Evolutionary conservation across 2,797 vertebrate genomes (phyloP), one percentile per base, ranked within the genome.

Genomic region (Eulemur rubriventer): DNA sequence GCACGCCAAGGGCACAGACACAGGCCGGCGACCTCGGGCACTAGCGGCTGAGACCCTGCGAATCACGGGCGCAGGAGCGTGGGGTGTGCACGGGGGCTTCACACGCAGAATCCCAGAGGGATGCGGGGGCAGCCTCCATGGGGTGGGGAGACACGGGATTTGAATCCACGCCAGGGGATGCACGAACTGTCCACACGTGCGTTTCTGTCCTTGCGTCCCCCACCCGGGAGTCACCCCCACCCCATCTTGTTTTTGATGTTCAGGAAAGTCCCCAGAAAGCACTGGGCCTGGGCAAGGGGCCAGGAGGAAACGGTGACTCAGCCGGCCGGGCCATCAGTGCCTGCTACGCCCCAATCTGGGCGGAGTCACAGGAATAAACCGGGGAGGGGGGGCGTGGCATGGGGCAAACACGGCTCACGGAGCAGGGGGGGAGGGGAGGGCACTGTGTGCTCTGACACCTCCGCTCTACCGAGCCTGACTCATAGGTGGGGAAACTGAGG

Each of bases 261-360:
- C 26, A 4, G 94, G 94, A 95, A 96, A 96, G 85, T 96, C 84
- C 96, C 91, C 86, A 43, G 61, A 72, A 85, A 79, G 65, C 72
- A 41, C 4, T 1, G 2, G 76, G n/a, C 89, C 12, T 4, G 52
- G 78, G 83, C 81, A 46, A 35, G 33, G 16, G 4, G 82, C 91
- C 69, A 61, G 80, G 70, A 88, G 80, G 69, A 84, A 94, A 43
- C 10, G 1, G n/a, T 76, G 91, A 84, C 84, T 82, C 85, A 70
- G 70, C 41, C 7, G 4, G 70, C 1, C 4, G 41, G 8, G 48
- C 76, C 48, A 33, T 22, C 46, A 7, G 85, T 12, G 61, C 11
- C 41, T 48, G 92, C 79, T 17, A 20, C 4, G 3, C 48, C 13
- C 52, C 2, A 2, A 6, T 30, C 38, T 9, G 12, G 1, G 24